Conservation (phyloP, 2,888 invertebrate species). For the Drosophila birchii region DNA sequence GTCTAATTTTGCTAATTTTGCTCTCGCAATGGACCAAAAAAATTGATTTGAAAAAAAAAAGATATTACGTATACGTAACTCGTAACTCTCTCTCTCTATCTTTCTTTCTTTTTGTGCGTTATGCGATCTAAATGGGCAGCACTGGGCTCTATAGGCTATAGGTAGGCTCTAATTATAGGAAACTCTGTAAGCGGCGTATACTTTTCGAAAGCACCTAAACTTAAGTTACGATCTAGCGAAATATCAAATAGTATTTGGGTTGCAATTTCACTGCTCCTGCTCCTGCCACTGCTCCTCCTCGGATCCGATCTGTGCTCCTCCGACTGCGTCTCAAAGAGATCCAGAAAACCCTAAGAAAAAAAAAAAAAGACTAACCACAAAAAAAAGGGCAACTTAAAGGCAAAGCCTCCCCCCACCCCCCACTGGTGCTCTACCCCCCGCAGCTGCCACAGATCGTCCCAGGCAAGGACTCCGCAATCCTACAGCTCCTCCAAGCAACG, state of each 20-base stretch:
- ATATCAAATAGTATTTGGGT: constrained; percentile 80
- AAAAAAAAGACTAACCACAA: constrained; percentile 25
- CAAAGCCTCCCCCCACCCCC: constrained; percentile 23
- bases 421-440: neutral
- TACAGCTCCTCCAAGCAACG: constrained; percentile 95
- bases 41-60: constrained; percentile 1
- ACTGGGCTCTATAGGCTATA: constrained; percentile 26
- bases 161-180: constrained; percentile 70
- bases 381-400: constrained; percentile 31
- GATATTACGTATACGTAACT: constrained; percentile 6
- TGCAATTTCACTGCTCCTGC: constrained; percentile 63
- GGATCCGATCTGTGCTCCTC: constrained; percentile 40
- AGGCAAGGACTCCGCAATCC: constrained; percentile 13
- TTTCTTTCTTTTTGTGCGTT: constrained; percentile 19
- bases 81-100: neutral
- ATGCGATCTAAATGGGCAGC: constrained; percentile 35
- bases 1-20: constrained; percentile 73
- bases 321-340: constrained; percentile 1
- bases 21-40: constrained; percentile 51
- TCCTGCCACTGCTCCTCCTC: constrained; percentile 10
- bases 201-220: constrained; percentile 82
- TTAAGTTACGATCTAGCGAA: constrained; percentile 69
- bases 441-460: constrained; percentile 5
- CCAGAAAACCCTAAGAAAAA: constrained; percentile 2
- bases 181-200: constrained; percentile 81